Percentiles rank a stretch among this genome's conserved stretches.
Evolutionary conservation across 37 sponge, comb jelly and placozoan genomes (phyloP).

Genomic region (Oscarella lobularis): DNA sequence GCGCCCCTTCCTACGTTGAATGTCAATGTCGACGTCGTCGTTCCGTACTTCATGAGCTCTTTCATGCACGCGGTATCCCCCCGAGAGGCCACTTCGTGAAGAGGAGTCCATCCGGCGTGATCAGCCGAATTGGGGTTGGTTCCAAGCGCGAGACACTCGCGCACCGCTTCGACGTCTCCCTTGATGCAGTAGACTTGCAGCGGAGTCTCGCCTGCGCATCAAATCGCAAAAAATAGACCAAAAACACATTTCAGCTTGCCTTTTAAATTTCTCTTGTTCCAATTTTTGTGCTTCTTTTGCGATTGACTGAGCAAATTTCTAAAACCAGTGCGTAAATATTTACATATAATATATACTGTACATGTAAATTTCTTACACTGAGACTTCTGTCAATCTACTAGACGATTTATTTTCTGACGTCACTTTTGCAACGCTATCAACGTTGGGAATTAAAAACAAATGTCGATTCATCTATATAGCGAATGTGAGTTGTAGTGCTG

Average conservation of each 20-base stretch:
- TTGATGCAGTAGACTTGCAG: neutral
- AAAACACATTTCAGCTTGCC: neutral
- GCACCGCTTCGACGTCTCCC: neutral
- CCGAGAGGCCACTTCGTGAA: neutral
- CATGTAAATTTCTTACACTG: neutral
- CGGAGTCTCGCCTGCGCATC: neutral
- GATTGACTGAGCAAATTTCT: no score
- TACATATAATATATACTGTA: neutral
- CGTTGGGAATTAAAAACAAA: neutral
- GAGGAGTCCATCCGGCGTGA: constrained; percentile 9
- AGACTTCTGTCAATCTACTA: no score
- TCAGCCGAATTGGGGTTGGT: neutral
- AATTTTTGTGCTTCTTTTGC: no score
- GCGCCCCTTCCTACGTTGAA: neutral
- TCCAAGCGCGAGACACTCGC: neutral
- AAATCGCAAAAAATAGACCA: neutral
- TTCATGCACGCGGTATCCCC: neutral
- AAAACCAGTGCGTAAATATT: no score
- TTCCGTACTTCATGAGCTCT: neutral
- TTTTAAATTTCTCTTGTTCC: no score
- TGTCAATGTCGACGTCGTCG: neutral
- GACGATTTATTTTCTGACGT: no score
- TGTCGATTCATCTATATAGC: no score
- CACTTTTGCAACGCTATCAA: no score
- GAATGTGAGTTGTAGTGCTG: no score